Conservation (phyloP, 2,888 invertebrate genomes). For the Conus canariensis region DNA sequence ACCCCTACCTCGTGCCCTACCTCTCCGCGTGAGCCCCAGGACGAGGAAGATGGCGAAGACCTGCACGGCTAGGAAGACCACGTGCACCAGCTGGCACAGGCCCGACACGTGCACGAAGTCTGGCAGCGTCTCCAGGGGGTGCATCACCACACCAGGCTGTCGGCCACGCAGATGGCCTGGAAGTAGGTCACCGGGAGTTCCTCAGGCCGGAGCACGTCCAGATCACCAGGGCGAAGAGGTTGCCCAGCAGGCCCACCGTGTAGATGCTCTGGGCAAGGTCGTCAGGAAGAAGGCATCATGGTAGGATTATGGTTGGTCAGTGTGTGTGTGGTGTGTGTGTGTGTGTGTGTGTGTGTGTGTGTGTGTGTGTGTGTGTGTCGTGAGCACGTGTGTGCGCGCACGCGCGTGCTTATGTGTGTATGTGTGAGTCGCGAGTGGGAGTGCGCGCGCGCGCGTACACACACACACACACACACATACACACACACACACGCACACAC, state of each 20-base stretch:
- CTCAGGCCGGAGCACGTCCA: constrained; percentile 43
- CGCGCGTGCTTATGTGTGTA: too few relatives aligned
- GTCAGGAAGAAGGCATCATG: too few relatives aligned
- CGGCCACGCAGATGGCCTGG: constrained; percentile 50
- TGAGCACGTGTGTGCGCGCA: too few relatives aligned
- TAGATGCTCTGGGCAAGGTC: constrained; percentile 40
- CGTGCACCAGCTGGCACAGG: constrained; percentile 48
- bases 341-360: background rate
- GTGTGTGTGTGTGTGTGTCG: too few relatives aligned
- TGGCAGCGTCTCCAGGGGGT: constrained; percentile 43
- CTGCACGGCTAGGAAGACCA: constrained; percentile 51
- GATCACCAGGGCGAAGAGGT: constrained; percentile 46
- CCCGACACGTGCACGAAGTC: constrained; percentile 41
- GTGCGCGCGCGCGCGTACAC: too few relatives aligned
- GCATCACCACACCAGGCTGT: constrained; percentile 49
- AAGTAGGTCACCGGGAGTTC: constrained; percentile 49
- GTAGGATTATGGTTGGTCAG: background rate
- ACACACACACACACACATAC: background rate
- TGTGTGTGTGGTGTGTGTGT: background rate
- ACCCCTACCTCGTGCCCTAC: background rate
- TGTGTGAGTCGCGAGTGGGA: too few relatives aligned
- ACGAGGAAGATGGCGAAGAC: constrained; percentile 50
- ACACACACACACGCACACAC: too few relatives aligned
- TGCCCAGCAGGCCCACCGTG: constrained; percentile 45
- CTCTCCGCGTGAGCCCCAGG: constrained; percentile 49